Evolutionary conservation across 1,140 invertebrate genomes (phyloP), one percentile per base, ranked within the genome.

Genomic region (Armadillidium nasatum): DNA sequence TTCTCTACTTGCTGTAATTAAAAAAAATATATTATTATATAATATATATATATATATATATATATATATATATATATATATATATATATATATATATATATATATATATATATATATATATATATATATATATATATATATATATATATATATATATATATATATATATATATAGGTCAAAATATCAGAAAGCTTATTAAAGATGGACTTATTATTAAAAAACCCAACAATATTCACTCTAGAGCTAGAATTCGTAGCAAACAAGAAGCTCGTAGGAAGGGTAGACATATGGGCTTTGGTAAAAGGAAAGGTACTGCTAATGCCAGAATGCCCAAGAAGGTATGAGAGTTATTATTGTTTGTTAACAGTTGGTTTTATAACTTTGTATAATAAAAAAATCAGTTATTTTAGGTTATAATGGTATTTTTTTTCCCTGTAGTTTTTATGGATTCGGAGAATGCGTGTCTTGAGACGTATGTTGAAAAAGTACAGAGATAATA

Each of bases 161-260:
- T 33, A 33, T 33, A 33, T 73, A 11, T n/a, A n/a, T 50, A 88
- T 88, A 4, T 83, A 97, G 95, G 97, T 84, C 97, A 99, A 87
- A 33, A 98, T 86, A 97, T 99, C 84, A 90, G 97, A 81, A 98
- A 98, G 86, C 88, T 99, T 83, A 95, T 99, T 80, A 99, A 98
- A 86, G 97, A 99, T 94, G 98, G 98, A 91, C 89, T 99, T 76
- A 99, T 99, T 83, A 99, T 99, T 84, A 96, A 96, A 86, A 99
- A 99, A 84, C 98, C 98, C 22, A 95, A 98, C 21, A 96, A 96
- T 50, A 96, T 99, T 13, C 98, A 99, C 85, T 99, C 97, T 10
- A 90, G 97, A 44, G 96, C 94, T 78, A 90, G 98, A 78, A 95
- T 97, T 74, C 93, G 97, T 80, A 97, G 98, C 86, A 98, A 98